Percentiles rank a stretch among this genome's conserved stretches.
phyloP scores from a whole-genome alignment of 2,888 invertebrate genomes.

The Glomeris marginata region DNA sequence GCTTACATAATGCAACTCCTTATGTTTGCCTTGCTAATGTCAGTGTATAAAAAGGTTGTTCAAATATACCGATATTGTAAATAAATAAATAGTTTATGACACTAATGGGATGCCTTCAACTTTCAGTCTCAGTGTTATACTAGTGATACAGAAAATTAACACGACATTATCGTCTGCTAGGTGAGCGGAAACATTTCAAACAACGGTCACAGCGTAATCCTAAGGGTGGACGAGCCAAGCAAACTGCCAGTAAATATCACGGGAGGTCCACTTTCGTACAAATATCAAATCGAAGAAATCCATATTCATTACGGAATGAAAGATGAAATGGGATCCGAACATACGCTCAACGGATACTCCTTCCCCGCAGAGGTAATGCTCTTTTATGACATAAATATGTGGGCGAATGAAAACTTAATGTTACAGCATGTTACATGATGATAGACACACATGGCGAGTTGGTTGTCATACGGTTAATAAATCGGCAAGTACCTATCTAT shows the following conservation, averaged over 20 bases:
- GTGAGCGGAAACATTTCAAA: conserved; percentile 79
- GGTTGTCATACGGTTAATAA: no score
- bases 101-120: no score
- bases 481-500: no score
- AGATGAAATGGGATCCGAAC: conserved; percentile 89
- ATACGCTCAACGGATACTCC: conserved; percentile 85
- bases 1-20: no score
- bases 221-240: conserved; percentile 74
- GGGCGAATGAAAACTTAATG: no score
- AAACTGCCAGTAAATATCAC: conserved; percentile 79
- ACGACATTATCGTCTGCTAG: conserved; percentile 36
- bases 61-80: no score
- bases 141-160: neutral
- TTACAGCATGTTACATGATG: no score
- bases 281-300: conserved; percentile 87
- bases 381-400: no score
- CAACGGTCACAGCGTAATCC: conserved; percentile 87
- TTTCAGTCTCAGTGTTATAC: neutral
- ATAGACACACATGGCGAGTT: no score
- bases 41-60: no score
- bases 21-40: no score
- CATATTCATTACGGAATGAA: conserved; percentile 79
- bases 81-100: no score
- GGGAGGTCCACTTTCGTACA: conserved; percentile 89
- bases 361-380: conserved; percentile 86